These are phyloP conservation scores for Oreochromis tanganicae DNA, from an alignment of 2,113 vertebrate genomes.

Conservation along the genomic window DNA sequence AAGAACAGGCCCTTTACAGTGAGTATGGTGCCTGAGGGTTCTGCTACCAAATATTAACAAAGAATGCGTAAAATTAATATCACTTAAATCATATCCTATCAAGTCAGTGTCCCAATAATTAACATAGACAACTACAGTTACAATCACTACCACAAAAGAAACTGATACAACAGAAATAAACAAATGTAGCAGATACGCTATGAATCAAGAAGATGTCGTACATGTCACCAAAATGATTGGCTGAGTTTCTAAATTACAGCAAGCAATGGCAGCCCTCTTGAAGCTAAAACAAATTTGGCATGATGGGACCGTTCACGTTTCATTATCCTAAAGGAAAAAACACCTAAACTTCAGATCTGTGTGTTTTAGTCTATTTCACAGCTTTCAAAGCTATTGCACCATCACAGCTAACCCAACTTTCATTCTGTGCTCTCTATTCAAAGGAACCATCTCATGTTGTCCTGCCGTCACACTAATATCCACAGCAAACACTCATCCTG, in stretches of 20 bases:
- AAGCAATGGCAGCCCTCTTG: neutral
- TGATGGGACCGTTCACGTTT: neutral
- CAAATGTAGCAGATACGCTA: neutral
- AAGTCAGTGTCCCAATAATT: neutral
- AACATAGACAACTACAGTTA: neutral
- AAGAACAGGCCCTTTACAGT: neutral
- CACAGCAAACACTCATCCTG: neutral
- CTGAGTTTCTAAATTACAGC: neutral
- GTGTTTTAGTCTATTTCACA: neutral
- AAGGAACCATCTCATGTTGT: neutral
- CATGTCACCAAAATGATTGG: neutral
- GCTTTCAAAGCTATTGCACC: conserved; percentile 18
- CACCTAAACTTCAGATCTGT: neutral
- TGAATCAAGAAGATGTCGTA: neutral
- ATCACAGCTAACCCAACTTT: neutral
- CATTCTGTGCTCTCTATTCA: neutral
- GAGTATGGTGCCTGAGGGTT: neutral
- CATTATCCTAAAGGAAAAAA: neutral
- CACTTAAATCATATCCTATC: neutral
- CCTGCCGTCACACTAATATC: neutral
- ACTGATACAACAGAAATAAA: neutral
- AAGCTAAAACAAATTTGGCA: neutral
- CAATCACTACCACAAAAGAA: neutral
- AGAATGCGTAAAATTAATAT: neutral
- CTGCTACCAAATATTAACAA: neutral